Evolutionary conservation across 2,797 vertebrate genomes (phyloP), one percentile per base, ranked within the genome.

Genomic region (Falco concolor): DNA sequence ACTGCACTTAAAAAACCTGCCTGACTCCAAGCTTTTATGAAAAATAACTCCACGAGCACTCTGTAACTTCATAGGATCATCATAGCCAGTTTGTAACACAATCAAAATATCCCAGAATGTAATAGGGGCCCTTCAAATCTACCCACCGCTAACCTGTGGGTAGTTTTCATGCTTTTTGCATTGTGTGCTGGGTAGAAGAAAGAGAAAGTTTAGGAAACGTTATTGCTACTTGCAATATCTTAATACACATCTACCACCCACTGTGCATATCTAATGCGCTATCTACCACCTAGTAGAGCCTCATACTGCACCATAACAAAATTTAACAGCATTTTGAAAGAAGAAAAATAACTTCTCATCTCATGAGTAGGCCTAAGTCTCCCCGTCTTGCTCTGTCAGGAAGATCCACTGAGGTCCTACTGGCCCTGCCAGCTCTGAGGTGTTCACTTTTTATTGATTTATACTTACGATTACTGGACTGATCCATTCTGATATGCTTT

Each of bases 161-260:
- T 50, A 85, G 38, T 72, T 74, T 83, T 90, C 16, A 8, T 83
- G 50, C n/a, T 89, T 94, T 90, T 68, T 90, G 34, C 53, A 27
- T 63, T 89, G 67, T 89, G 45, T 65, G 45, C 20, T 49, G 28
- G 28, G 68, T 70, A 79, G 74, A 73, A 88, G 75, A 89, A 83
- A 70, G 90, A 90, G 93, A 95, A 94, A 96, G 88, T 95, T 93
- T 95, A 96, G 94, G 87, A 95, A 97, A 95, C 0, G 4, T 83
- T 93, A 94, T 91, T 95, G 73, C 82, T 87, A 85, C 90, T 73
- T 65, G 32, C 3, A 30, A 1, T 95, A 97, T 96, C 96, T 96
- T 97, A 95, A 92, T 68, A 83, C 30, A 42, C 45, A 96, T 97
- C 95, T 96, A 96, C 96, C 93, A 94, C 87, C 90, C 89, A 83